These are phyloP conservation scores for Caenorhabditis panamensis DNA, from an alignment of 2,888 invertebrate species.

Conservation along the genomic window DNA sequence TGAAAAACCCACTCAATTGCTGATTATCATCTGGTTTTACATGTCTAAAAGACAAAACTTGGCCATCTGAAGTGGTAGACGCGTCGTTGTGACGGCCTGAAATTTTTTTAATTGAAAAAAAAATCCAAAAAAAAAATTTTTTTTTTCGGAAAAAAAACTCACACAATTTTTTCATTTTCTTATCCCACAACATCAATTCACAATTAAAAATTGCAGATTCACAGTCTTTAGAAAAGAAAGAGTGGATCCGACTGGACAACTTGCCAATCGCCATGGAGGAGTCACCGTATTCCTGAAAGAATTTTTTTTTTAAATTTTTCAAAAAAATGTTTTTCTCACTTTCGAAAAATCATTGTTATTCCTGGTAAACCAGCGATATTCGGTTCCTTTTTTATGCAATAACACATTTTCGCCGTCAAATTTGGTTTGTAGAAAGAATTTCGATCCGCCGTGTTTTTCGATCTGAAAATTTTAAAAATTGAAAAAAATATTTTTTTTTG, in stretches of 20 bases:
- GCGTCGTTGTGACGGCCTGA: constrained; percentile 62
- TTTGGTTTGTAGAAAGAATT: constrained; percentile 77
- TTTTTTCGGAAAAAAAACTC: neutral
- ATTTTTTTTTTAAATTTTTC: no score
- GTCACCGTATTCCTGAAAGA: constrained; percentile 68
- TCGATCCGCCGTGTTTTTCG: constrained; percentile 52
- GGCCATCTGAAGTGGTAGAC: constrained; percentile 49
- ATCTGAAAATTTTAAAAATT: constrained; percentile 36
- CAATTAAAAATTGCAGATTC: constrained; percentile 75
- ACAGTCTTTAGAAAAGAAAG: constrained; percentile 68
- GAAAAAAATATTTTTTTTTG: no score
- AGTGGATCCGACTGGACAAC: constrained; percentile 73
- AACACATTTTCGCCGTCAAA: constrained; percentile 80
- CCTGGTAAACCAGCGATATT: constrained; percentile 76
- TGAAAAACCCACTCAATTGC: constrained; percentile 52
- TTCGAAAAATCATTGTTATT: constrained; percentile 71
- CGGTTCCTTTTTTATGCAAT: constrained; percentile 70
- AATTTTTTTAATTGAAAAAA: neutral
- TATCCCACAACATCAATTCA: constrained; percentile 76
- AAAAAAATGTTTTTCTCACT: neutral
- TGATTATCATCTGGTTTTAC: constrained; percentile 63
- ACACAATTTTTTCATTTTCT: constrained; percentile 67
- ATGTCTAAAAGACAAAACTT: constrained; percentile 57
- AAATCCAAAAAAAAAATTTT: neutral
- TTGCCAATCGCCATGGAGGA: constrained; percentile 48